phyloP scores from a whole-genome alignment of 2,113 vertebrate species.

The Petrocephalus zakoni region DNA sequence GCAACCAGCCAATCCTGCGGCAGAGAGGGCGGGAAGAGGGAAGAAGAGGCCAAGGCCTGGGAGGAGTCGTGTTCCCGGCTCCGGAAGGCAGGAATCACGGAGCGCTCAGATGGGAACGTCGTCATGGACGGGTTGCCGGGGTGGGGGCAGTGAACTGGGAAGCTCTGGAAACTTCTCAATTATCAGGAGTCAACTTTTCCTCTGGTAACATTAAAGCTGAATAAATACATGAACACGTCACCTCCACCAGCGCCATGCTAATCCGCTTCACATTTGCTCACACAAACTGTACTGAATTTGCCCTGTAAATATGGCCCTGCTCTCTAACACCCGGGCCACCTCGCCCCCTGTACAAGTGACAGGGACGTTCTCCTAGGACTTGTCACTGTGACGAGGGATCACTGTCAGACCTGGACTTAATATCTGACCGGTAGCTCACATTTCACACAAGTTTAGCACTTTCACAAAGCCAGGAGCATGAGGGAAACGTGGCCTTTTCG shows the following conservation, averaged over 20 bases:
- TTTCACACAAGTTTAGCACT: not conserved
- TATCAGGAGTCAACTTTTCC: slow-evolving; percentile 3
- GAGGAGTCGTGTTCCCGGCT: slow-evolving; percentile 60
- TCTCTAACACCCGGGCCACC: not conserved
- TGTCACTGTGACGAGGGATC: not conserved
- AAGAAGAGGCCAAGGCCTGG: slow-evolving; percentile 30
- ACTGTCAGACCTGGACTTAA: not conserved
- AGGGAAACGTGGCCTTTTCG: not conserved
- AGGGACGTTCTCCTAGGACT: not conserved
- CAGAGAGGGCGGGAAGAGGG: slow-evolving; percentile 47
- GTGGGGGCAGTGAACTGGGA: slow-evolving; percentile 23
- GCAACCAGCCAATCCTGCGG: slow-evolving; percentile 65
- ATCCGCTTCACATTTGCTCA: not conserved
- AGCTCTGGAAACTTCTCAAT: slow-evolving; percentile 14
- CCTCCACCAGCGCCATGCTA: not conserved
- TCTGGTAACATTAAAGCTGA: not conserved
- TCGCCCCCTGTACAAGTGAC: not conserved
- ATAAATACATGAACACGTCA: not conserved
- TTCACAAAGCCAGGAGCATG: not conserved
- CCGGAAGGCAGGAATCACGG: slow-evolving; percentile 47
- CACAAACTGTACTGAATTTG: not conserved
- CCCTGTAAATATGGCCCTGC: not conserved
- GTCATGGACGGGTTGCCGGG: slow-evolving; percentile 38
- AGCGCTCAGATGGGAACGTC: slow-evolving; percentile 58
- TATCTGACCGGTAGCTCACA: not conserved